Evolutionary conservation across 2,888 invertebrate species (phyloP), one percentile per base, ranked within the genome.

Genomic region (Yponomeuta evonymella): DNA sequence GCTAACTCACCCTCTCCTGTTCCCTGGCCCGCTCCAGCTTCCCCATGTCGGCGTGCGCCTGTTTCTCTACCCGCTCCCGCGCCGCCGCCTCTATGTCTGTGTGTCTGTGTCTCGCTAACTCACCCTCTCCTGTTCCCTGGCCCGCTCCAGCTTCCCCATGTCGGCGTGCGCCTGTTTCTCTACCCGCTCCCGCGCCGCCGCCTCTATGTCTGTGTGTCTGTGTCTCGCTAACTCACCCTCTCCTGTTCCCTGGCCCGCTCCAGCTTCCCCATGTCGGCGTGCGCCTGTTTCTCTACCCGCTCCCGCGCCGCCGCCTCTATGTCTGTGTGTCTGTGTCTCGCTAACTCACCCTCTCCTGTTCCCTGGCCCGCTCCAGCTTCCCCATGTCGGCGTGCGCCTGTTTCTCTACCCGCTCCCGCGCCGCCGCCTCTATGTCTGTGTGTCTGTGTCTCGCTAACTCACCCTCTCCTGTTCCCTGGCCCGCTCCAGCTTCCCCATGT

Each of bases 401-500:
- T 23, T 23, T 23, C 23, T 23, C 23, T 23, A 23, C 23, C 23
- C 23, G 23, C 23, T 23, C 23, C 23, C 23, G 23, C 23, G 23
- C 23, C 23, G 23, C 23, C 23, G 1, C 23, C 23, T 23, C 3
- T 8, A 58, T 15, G 10, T 58, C 11, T 58, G 4, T n/a, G 10
- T 15, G 36, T 36, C 36, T 36, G 36, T 36, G 36, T 36, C 36
- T 5, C 36, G 36, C 4, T 5, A 36, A 36, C 77, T 67, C 8
- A 89, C 89, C 84, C 83, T 73, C 74, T 93, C 93, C 0, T 81
- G 89, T 74, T 90, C 89, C 76, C 83, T 87, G 9, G 89, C 89
- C 67, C 87, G 83, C 77, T 94, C 94, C 9, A 87, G 74, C 76
- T 90, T 90, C 73, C 94, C 94, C 2, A 81, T 84, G 75, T 93